Conservation (phyloP, 2,888 invertebrate genomes). For the Dorcus parallelipipedus region DNA sequence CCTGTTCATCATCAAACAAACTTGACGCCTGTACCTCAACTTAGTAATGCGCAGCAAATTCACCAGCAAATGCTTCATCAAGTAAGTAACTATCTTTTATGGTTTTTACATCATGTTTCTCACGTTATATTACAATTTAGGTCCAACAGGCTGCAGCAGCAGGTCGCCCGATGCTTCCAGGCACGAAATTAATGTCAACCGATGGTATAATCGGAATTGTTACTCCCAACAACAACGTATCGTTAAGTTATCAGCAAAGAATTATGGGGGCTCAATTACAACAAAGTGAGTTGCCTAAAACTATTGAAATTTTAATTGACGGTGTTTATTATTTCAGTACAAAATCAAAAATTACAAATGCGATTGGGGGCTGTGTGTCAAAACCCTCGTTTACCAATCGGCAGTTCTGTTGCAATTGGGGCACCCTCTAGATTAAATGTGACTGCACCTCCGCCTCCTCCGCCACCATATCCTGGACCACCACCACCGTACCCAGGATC, state of each 20-base stretch:
- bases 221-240: conserved; percentile 60
- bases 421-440: conserved; percentile 20
- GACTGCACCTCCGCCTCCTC: conserved; percentile 60
- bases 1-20: background rate
- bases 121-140: conserved; percentile 39
- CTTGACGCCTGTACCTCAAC: conserved; percentile 18
- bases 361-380: conserved; percentile 35
- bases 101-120: background rate
- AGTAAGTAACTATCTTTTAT: conserved; percentile 28
- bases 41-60: conserved; percentile 46
- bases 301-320: background rate
- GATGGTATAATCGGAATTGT: conserved; percentile 67
- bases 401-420: conserved; percentile 9
- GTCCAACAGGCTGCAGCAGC: conserved; percentile 65
- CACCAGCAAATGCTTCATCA: conserved; percentile 58
- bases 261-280: conserved; percentile 34
- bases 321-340: conserved; percentile 24
- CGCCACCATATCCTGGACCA: conserved; percentile 70
- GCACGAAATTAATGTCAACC: conserved; percentile 54
- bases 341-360: conserved; percentile 47
- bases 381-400: conserved; percentile 26
- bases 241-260: conserved; percentile 48
- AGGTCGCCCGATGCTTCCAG: conserved; percentile 55
- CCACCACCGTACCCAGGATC: conserved; percentile 67
- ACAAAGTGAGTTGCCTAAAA: conserved; percentile 21